Evolutionary conservation across 2,888 invertebrate genomes (phyloP).

Genomic region (Eucera pruinosa): DNA sequence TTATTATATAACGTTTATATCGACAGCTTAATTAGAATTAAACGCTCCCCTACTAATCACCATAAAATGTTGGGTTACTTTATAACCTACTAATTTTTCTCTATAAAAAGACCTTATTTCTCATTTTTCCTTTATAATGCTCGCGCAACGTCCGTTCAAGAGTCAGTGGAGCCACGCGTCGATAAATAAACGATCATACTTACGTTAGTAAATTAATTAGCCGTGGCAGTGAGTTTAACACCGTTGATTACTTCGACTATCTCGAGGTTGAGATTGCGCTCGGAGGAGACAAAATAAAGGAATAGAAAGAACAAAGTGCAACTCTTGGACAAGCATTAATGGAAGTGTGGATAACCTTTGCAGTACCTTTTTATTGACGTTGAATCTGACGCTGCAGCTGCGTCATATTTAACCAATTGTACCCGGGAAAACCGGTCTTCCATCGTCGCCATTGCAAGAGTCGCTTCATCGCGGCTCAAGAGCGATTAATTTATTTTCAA

Average conservation of each 20-base stretch:
- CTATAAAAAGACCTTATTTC: background rate
- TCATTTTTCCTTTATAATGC: background rate
- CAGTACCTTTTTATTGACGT: constrained; percentile 58
- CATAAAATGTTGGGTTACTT: background rate
- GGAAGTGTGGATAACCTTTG: constrained; percentile 49
- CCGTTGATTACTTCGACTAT: constrained; percentile 13
- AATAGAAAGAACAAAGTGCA: constrained; percentile 10
- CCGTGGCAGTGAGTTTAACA: constrained; percentile 22
- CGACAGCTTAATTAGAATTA: background rate
- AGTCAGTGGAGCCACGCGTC: constrained; percentile 10
- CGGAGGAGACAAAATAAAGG: background rate
- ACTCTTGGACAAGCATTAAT: constrained; percentile 44
- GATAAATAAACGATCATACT: constrained; percentile 55
- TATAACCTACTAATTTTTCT: background rate
- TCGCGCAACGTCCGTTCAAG: background rate
- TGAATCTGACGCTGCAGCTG: constrained; percentile 56
- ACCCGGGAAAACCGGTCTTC: constrained; percentile 58
- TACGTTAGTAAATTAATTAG: constrained; percentile 65
- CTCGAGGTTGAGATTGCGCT: constrained; percentile 15
- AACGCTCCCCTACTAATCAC: background rate
- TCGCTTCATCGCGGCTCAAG: constrained; percentile 14
- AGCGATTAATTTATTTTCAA: constrained; percentile 25
- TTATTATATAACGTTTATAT: background rate
- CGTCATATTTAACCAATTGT: constrained; percentile 62
- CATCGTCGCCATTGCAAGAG: constrained; percentile 25